Percentiles rank a stretch among this genome's conserved stretches.
Conservation (phyloP, 2,888 invertebrate species). For the Acanthopleura granulata region DNA sequence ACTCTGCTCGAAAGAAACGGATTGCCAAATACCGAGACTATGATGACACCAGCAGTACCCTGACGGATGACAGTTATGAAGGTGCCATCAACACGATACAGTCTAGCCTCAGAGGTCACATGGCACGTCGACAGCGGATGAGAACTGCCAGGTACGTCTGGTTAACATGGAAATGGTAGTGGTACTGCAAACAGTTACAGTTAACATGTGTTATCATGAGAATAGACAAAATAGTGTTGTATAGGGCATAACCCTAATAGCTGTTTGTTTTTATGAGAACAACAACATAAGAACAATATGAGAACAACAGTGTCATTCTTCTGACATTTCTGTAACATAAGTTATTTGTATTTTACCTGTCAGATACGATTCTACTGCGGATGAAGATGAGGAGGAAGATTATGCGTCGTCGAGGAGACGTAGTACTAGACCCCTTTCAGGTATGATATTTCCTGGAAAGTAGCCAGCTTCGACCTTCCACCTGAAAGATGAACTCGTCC, state of each 20-base stretch:
- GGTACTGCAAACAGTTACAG: no score
- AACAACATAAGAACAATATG: no score
- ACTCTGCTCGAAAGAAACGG: constrained; percentile 42
- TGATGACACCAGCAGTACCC: constrained; percentile 32
- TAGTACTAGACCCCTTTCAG: constrained; percentile 24
- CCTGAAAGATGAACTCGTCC: no score
- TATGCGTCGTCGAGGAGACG: constrained; percentile 19
- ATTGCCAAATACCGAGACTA: constrained; percentile 34
- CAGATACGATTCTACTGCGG: constrained; percentile 36
- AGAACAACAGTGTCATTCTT: no score
- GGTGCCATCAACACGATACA: constrained; percentile 53
- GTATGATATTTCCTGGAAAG: no score
- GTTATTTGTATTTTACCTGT: constrained; percentile 1
- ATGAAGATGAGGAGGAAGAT: constrained; percentile 45
- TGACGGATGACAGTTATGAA: constrained; percentile 37
- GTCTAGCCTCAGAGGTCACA: constrained; percentile 53
- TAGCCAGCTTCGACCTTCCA: no score
- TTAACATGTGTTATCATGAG: no score
- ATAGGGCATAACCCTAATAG: no score
- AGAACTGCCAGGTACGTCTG: constrained; percentile 23
- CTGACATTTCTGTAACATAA: not conserved
- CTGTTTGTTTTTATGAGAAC: no score
- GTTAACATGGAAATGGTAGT: no score
- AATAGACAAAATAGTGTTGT: no score
- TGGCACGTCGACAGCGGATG: constrained; percentile 33